Base-by-base conservation (phyloP, 2,888 invertebrate species). In the Plebejus melissa region DNA sequence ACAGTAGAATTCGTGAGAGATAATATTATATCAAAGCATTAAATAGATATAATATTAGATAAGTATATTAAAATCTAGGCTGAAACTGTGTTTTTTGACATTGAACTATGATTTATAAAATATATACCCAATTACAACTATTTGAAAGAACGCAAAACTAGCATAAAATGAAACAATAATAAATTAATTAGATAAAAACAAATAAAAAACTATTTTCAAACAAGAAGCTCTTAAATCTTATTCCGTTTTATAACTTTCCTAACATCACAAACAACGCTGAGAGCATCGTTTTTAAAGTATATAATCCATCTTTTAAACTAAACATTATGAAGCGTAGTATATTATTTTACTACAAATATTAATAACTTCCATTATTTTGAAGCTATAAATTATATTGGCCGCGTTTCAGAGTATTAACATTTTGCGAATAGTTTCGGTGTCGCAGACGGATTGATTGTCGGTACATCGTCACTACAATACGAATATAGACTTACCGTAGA, bases 311-410 rank as follows among this genome's bases (percentile, higher is more conserved):
- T 36, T 36, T 13, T 13, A 65, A 36, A 5, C 32, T 5, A 36
- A 65, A 65, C 16, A 65, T 65, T 16, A 36, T 36, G 32, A 36
- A 32, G 32, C 65, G 65, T 16, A 36, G 32, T 65, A 36, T 65
- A 65, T 58, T 58, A 22, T 65, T 65, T 65, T 65, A 32, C 36
- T 65, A 65, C 7, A 13, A 1, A 65, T 65, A 65, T 65, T 65
- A 36, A 65, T 60, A 65, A 32, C 13, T 65, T 65, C 65, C 65
- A 36, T 65, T 32, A 4, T 65, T 65, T 65, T 5, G 32, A 65
- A 65, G 65, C 65, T 5, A 65, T 65, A 65, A 32, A 65, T 65
- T 65, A 36, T 9, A 65, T 32, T 36, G 32, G 65, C 16, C 32
- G 32, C 65, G 13, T 65, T 65, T 65, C 65, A 13, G 32, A 65